These are phyloP conservation scores for Lerista edwardsae DNA, from an alignment of 2,797 vertebrate genomes.

Conservation along the genomic window DNA sequence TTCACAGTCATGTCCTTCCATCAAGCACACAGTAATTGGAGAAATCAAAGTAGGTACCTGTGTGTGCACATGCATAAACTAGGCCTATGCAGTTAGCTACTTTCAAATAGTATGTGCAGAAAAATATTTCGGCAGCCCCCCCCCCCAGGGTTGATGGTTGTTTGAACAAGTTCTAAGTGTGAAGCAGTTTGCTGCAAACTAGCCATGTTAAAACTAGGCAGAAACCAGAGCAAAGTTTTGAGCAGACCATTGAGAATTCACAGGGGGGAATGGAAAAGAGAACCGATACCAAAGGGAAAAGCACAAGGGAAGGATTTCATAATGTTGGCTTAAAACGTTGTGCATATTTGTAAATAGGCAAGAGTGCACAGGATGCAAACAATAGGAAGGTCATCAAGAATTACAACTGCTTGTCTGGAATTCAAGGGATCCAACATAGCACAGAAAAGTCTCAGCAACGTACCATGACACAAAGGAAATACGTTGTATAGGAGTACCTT, in stretches of 20 bases:
- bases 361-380: neutral
- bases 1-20: neutral
- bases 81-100: neutral
- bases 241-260: neutral
- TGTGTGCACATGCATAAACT: neutral
- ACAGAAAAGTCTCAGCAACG: neutral
- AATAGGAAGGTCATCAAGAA: neutral
- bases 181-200: neutral
- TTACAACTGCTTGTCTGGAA: neutral
- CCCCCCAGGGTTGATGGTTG: no score
- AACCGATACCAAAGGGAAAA: no score
- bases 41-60: neutral
- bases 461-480: neutral
- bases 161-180: neutral
- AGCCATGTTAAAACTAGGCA: neutral
- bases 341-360: neutral
- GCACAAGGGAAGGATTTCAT: neutral
- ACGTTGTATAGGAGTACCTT: conserved; percentile 79
- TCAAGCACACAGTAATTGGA: neutral
- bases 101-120: neutral
- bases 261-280: neutral
- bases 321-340: neutral
- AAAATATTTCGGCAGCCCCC: neutral
- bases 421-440: rapidly evolving
- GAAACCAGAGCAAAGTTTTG: neutral